Evolutionary conservation across 2,797 vertebrate species (phyloP).

Genomic region (Ctenopoma multispine): DNA sequence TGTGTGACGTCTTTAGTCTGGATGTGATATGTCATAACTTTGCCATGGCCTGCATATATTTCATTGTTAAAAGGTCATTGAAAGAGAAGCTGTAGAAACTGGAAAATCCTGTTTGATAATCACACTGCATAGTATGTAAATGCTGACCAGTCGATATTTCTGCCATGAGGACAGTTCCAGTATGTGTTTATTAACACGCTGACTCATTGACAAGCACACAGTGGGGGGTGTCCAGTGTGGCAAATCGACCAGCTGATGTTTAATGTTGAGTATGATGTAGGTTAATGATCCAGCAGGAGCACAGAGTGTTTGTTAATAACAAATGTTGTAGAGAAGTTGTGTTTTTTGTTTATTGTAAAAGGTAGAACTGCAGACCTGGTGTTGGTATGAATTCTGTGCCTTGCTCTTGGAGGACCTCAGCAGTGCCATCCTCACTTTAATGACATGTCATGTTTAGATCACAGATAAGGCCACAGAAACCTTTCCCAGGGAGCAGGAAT

Average conservation of each 20-base stretch:
- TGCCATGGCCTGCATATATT: neutral
- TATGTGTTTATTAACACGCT: slow-evolving; percentile 35
- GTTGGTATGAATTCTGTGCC: neutral
- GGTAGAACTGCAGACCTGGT: neutral
- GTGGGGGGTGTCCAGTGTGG: slow-evolving; percentile 16
- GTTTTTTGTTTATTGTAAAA: neutral
- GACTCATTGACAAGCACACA: slow-evolving; percentile 45
- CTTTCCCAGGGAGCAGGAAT: too few species aligned
- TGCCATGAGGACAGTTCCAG: slow-evolving; percentile 26
- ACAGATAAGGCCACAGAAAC: neutral
- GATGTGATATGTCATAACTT: slow-evolving; percentile 4
- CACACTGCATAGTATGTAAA: slow-evolving; percentile 16
- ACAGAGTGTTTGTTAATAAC: neutral
- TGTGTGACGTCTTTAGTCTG: neutral
- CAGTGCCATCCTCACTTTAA: neutral
- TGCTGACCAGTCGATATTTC: slow-evolving; percentile 38
- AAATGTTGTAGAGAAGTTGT: neutral
- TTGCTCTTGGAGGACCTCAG: neutral
- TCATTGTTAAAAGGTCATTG: slow-evolving; percentile 8
- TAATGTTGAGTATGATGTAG: slow-evolving; percentile 26
- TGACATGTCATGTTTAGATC: neutral
- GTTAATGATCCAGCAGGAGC: slow-evolving; percentile 38
- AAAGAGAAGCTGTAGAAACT: neutral
- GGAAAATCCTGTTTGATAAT: neutral
- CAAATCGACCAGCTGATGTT: slow-evolving; percentile 46